Evolutionary conservation across 2,797 vertebrate species (phyloP).

Genomic region (Rallus crepitans): DNA sequence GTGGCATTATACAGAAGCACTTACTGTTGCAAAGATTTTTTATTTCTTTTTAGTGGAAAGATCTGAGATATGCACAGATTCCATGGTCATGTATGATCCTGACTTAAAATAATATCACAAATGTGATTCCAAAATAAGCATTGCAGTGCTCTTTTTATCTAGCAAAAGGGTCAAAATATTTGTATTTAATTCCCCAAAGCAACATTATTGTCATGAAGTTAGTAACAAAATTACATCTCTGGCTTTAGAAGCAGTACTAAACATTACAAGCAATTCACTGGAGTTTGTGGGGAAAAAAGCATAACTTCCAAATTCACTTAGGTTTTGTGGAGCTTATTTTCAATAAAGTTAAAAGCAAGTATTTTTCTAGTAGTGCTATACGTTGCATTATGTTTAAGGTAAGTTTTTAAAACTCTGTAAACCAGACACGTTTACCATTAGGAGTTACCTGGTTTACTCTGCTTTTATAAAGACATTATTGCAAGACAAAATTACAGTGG

Average conservation of each 20-base stretch:
- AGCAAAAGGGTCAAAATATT: neutral
- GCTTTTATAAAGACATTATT: neutral
- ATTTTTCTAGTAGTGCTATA: neutral
- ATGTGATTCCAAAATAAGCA: neutral
- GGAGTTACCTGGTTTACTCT: neutral
- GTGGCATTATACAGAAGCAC: rapidly evolving
- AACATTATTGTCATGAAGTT: neutral
- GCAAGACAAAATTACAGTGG: neutral
- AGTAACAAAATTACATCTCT: neutral
- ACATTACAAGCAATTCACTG: neutral
- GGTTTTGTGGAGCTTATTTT: neutral
- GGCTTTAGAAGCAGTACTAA: neutral
- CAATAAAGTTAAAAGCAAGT: neutral
- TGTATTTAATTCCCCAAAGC: neutral
- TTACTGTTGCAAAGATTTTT: neutral
- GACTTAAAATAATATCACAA: neutral
- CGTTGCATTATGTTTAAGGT: neutral
- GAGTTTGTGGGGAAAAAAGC: neutral
- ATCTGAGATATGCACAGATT: neutral
- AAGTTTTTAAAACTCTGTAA: neutral
- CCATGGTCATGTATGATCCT: neutral
- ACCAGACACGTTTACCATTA: neutral
- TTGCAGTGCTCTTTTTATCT: neutral
- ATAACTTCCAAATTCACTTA: neutral
- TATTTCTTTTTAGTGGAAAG: neutral